A percentile compares a stretch with the other conserved stretches of the same genome.
Evolutionary conservation across 2,888 invertebrate species (phyloP).

Genomic region (Polydrusus pterygomalis): DNA sequence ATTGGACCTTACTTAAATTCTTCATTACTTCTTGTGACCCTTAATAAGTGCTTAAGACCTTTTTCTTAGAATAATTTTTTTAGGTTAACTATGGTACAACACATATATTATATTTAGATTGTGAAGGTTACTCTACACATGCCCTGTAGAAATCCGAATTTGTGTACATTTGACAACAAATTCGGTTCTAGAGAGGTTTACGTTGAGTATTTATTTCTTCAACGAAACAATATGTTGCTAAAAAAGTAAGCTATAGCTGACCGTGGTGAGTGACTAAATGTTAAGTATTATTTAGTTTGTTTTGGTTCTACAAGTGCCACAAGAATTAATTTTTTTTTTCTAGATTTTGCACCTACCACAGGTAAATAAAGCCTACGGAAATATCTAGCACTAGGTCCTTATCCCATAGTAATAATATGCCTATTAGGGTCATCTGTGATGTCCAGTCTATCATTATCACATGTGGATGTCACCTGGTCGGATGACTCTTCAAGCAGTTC

Average conservation of each 20-base stretch:
- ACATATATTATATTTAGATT: not conserved
- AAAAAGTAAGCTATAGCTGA: no score
- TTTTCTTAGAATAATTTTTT: no score
- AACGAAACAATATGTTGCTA: not conserved
- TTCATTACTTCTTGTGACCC: no score
- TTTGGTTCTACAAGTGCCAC: no score
- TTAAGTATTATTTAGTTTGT: no score
- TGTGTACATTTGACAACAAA: conserved; percentile 54
- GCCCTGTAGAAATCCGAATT: conserved; percentile 58
- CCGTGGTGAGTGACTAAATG: not conserved
- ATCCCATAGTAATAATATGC: conserved; percentile 69
- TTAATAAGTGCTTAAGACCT: no score
- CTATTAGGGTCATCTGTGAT: conserved; percentile 70
- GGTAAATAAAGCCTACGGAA: not conserved
- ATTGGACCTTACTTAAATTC: no score
- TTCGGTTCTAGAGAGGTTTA: conserved; percentile 56
- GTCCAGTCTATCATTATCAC: conserved; percentile 73
- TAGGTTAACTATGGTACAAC: not conserved
- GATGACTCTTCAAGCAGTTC: conserved; percentile 72
- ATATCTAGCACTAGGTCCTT: conserved; percentile 67
- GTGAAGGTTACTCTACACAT: conserved; percentile 45
- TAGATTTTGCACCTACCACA: not conserved
- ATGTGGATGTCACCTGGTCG: conserved; percentile 61
- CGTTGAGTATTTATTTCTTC: conserved; percentile 45
- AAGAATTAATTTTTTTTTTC: not conserved